Conservation (phyloP, 2,888 invertebrate genomes). For the Cyaniris semiargus region DNA sequence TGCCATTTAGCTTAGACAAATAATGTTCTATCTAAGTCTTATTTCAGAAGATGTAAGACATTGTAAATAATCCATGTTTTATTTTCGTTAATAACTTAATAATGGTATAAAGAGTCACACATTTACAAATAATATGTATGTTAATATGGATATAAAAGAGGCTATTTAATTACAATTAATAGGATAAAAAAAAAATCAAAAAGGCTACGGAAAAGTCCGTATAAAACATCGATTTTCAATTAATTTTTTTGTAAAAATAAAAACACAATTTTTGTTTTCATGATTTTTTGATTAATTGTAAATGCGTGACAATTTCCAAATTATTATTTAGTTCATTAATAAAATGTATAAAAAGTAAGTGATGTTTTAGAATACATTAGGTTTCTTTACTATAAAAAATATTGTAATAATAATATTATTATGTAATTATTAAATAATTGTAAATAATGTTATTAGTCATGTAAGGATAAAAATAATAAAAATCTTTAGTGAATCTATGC, state of each 20-base stretch:
- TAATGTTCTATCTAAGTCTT: not conserved
- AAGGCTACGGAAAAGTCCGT: not conserved
- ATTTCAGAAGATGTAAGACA: conserved; percentile 5
- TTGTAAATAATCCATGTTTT: conserved; percentile 26
- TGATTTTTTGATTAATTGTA: conserved; percentile 6
- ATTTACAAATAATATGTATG: not conserved
- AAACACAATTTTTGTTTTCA: not conserved
- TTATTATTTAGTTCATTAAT: conserved; percentile 38
- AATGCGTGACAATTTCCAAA: conserved; percentile 38
- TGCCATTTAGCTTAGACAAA: conserved; percentile 25
- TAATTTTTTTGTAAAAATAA: not conserved
- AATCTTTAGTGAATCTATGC: conserved; percentile 72
- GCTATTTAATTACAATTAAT: not conserved
- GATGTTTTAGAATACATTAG: conserved; percentile 38
- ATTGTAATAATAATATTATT: conserved; percentile 51
- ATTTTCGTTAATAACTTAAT: conserved; percentile 7
- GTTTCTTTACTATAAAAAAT: conserved; percentile 47
- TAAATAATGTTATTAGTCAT: conserved; percentile 78
- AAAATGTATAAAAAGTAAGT: conserved; percentile 38
- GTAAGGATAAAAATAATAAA: conserved; percentile 71
- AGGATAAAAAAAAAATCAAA: not conserved
- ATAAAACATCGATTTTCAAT: not conserved
- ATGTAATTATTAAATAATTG: conserved; percentile 61
- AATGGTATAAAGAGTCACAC: not conserved
- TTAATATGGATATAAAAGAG: not conserved